These are phyloP conservation scores for Ammospiza caudacuta DNA, from an alignment of 2,113 vertebrate genomes.

Conservation along the genomic window DNA sequence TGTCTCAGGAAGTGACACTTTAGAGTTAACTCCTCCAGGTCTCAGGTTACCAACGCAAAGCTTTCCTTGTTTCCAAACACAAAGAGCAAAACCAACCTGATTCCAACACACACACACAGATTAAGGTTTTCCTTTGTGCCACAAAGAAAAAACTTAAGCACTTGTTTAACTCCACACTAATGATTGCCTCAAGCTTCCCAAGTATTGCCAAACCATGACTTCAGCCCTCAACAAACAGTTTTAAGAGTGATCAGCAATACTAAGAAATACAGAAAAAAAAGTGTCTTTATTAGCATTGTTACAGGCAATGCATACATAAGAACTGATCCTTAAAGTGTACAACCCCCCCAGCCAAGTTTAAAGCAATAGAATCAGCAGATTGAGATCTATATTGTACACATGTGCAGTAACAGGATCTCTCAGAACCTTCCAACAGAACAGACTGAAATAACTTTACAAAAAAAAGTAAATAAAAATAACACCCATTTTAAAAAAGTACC, in stretches of 20 bases:
- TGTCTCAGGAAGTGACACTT: neutral
- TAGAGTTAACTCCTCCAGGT: neutral
- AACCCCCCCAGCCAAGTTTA: constrained; percentile 72
- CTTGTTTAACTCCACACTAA: neutral
- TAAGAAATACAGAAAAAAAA: constrained; percentile 72
- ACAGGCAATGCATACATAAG: constrained; percentile 76
- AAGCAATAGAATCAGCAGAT: constrained; percentile 70
- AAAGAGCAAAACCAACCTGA: neutral
- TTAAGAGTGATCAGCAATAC: neutral
- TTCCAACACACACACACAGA: neutral
- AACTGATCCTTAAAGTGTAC: constrained; percentile 73
- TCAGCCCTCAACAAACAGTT: neutral
- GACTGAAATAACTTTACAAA: constrained; percentile 74
- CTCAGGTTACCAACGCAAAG: neutral
- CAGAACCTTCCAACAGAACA: constrained; percentile 70
- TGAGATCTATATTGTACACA: constrained; percentile 69
- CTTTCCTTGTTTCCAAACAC: neutral
- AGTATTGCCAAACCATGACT: neutral
- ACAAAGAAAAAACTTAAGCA: neutral
- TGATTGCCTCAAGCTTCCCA: neutral
- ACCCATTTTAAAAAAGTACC: constrained; percentile 75
- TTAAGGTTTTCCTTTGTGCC: neutral
- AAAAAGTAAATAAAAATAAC: constrained; percentile 75
- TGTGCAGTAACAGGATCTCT: constrained; percentile 73
- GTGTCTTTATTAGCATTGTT: constrained; percentile 84